A percentile compares a stretch with the other conserved stretches of the same genome.
Evolutionary conservation across 2,113 vertebrate genomes (phyloP).

Genomic region (Rhipidura dahli): DNA sequence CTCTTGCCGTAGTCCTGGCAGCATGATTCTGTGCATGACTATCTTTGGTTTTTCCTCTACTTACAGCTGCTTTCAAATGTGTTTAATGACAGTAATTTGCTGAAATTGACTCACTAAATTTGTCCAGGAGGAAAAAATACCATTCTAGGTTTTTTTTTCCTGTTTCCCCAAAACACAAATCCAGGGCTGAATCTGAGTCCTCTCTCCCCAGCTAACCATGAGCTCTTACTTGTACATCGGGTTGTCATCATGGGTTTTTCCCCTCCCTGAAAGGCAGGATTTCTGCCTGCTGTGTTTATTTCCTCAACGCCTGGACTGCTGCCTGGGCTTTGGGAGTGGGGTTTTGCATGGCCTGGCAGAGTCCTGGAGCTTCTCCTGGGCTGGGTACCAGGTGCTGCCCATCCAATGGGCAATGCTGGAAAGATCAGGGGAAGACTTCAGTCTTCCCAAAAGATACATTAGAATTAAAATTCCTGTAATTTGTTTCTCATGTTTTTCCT

Average conservation of each 20-base stretch:
- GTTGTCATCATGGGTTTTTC: background rate
- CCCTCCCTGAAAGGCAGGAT: background rate
- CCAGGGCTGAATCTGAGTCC: background rate
- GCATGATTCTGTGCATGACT: background rate
- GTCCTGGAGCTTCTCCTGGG: background rate
- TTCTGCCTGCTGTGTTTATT: background rate
- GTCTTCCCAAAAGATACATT: background rate
- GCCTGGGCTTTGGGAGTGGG: background rate
- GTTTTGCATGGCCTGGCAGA: background rate
- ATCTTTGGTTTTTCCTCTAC: background rate
- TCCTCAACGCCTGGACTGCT: background rate
- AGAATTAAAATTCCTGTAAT: background rate
- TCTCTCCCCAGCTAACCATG: fast-evolving
- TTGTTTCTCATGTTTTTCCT: background rate
- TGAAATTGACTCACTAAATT: background rate
- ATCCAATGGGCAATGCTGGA: background rate
- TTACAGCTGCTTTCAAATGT: background rate
- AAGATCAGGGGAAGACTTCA: background rate
- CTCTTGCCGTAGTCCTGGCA: background rate
- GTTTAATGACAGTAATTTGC: background rate
- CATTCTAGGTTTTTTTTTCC: background rate
- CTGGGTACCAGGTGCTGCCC: background rate
- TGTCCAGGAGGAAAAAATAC: background rate
- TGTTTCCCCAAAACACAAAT: background rate
- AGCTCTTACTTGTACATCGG: background rate